Base-by-base conservation (phyloP, 2,888 invertebrate species). In the Epiblema foenella region DNA sequence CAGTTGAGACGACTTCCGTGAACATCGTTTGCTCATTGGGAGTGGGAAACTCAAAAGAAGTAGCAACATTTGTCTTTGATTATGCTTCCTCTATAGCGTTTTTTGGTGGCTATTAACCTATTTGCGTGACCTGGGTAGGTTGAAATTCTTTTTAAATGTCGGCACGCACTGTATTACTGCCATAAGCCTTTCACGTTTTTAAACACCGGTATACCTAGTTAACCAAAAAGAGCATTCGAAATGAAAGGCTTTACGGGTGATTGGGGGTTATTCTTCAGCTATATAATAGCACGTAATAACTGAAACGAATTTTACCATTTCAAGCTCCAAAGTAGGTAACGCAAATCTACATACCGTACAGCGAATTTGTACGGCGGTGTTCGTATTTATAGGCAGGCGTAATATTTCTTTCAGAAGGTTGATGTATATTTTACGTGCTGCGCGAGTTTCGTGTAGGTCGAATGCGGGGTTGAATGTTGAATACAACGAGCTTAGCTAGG, bases 101-200 rank as follows among this genome's bases (percentile, higher is more conserved):
- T 87, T 87, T 87, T 79, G 83, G 80, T 76, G 75, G 86, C 85
- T 84, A 85, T 89, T 87, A 88, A 88, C 88, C 86, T 85, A 87
- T 88, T 87, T 89, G 85, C 87, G 87, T 86, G 89, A 87, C 88
- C 86, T 79, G 82, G 76, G 81, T 9, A 54, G 42, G 54, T 65
- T 59, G 52, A 59, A 56, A 29, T 37, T 39, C n/a, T 66, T 66
- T 60, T 57, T 54, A 56, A 62, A 56, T 69, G 18, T 46, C 29
- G 24, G 5, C 62, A 54, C 56, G 52, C 56, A 62, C 18, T 24
- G 33, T 37, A 56, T 57, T 42, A 54, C 33, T 12, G 66, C 54
- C 46, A 46, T 67, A 57, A 37, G 17, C 49, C 33, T 60, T 51
- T 68, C 39, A 52, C 39, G 59, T 51, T 54, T 64, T 54, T 54